phyloP scores from a whole-genome alignment of 2,888 invertebrate genomes.

The Calliopum simillimum region DNA sequence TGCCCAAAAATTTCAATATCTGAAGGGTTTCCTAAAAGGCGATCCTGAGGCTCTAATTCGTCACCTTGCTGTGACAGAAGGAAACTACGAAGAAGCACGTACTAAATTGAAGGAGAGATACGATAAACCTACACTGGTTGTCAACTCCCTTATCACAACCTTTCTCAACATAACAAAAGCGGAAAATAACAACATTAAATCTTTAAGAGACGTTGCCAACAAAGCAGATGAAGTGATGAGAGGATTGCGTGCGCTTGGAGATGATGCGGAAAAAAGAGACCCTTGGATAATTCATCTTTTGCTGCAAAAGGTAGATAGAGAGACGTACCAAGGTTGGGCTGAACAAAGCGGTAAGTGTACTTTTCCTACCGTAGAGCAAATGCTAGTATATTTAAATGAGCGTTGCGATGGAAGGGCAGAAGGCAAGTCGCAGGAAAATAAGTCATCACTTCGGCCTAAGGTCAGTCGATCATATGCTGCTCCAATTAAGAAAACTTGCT shows the following conservation, averaged over 20 bases:
- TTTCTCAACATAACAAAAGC: conserved; percentile 27
- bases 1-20: conserved; percentile 38
- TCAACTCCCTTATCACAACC: conserved; percentile 35
- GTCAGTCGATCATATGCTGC: no score
- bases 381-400: conserved; percentile 30
- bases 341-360: conserved; percentile 26
- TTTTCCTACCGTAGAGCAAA: conserved; percentile 31
- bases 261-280: conserved; percentile 33
- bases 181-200: conserved; percentile 32
- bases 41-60: conserved; percentile 34
- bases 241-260: conserved; percentile 32
- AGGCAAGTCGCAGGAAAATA: conserved; percentile 19
- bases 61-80: conserved; percentile 33
- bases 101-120: conserved; percentile 34
- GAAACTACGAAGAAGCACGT: conserved; percentile 37
- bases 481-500: no score
- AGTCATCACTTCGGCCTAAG: no score
- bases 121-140: conserved; percentile 34
- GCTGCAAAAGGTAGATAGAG: conserved; percentile 34
- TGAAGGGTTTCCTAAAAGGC: conserved; percentile 34
- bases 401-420: conserved; percentile 16
- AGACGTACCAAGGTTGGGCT: conserved; percentile 33
- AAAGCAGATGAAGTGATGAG: conserved; percentile 38
- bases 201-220: conserved; percentile 29
- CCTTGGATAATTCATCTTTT: conserved; percentile 36